Evolutionary conservation across 2,888 invertebrate genomes (phyloP).

Genomic region (Rugalucina vietnamica): DNA sequence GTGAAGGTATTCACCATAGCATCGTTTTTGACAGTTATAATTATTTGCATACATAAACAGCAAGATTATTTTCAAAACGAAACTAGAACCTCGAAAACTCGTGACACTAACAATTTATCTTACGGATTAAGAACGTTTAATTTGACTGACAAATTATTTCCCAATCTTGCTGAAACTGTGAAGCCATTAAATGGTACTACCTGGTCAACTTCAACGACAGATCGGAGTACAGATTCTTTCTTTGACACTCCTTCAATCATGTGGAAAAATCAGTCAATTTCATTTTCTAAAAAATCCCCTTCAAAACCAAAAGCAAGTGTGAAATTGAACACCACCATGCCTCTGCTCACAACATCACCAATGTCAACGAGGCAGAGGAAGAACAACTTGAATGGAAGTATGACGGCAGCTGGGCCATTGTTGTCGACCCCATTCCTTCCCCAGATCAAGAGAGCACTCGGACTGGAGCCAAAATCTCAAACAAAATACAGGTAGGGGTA

Average conservation of each 20-base stretch:
- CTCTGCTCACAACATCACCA: conserved; percentile 30
- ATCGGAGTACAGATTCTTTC: background rate
- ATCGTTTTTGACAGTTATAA: background rate
- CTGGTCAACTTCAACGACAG: background rate
- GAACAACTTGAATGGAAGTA: conserved; percentile 13
- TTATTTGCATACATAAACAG: background rate
- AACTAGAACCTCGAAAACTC: background rate
- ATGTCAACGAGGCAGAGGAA: conserved; percentile 37
- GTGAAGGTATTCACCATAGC: background rate
- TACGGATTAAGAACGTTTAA: background rate
- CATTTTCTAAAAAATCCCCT: conserved; percentile 7
- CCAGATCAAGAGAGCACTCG: conserved; percentile 74
- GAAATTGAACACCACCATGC: conserved; percentile 37
- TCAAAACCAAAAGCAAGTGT: conserved; percentile 9
- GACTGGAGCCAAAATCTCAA: conserved; percentile 53
- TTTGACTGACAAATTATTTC: background rate
- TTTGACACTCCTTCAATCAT: conserved; percentile 8
- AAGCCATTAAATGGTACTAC: background rate
- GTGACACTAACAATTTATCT: background rate
- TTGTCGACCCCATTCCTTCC: conserved; percentile 74
- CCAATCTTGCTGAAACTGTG: background rate
- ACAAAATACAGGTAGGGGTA: conserved; percentile 42
- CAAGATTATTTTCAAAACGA: conserved; percentile 4
- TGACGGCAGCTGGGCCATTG: conserved; percentile 65
- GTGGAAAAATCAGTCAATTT: background rate